phyloP scores from a whole-genome alignment of 2,113 vertebrate genomes.

The Ceuthmochares aereus region DNA sequence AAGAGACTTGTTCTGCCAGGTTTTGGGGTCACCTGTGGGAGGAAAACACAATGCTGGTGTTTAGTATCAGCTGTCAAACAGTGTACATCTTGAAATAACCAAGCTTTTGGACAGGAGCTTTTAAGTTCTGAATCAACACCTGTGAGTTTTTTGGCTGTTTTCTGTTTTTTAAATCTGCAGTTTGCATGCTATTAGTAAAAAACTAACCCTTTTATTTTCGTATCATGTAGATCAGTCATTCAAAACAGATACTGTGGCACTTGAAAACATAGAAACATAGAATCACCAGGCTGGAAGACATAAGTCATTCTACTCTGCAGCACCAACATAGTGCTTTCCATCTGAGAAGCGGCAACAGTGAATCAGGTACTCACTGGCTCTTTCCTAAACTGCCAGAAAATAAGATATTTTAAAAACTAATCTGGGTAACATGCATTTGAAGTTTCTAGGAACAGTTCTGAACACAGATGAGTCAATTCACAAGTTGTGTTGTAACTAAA shows the following conservation, averaged over 20 bases:
- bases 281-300: no score
- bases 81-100: slow-evolving; percentile 65
- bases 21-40: slow-evolving; percentile 96
- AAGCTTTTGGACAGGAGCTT: slow-evolving; percentile 63
- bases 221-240: neutral
- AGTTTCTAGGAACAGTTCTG: neutral
- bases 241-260: neutral
- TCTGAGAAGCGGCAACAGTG: neutral
- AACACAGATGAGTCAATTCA: neutral
- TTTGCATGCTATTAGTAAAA: neutral
- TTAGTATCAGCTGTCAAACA: slow-evolving; percentile 69
- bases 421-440: neutral
- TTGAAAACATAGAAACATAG: no score
- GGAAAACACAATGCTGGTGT: slow-evolving; percentile 72
- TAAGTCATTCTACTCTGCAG: neutral
- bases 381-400: neutral
- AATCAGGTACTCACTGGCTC: neutral
- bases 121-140: slow-evolving; percentile 23
- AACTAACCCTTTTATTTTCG: neutral
- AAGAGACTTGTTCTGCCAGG: slow-evolving; percentile 99
- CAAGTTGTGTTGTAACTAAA: neutral
- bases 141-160: neutral
- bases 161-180: neutral
- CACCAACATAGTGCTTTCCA: neutral
- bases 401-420: neutral